A percentile compares a stretch with the other conserved stretches of the same genome.
These are phyloP conservation scores for Hypselothyrea guttata DNA, from an alignment of 2,888 invertebrate genomes.

Conservation along the genomic window DNA sequence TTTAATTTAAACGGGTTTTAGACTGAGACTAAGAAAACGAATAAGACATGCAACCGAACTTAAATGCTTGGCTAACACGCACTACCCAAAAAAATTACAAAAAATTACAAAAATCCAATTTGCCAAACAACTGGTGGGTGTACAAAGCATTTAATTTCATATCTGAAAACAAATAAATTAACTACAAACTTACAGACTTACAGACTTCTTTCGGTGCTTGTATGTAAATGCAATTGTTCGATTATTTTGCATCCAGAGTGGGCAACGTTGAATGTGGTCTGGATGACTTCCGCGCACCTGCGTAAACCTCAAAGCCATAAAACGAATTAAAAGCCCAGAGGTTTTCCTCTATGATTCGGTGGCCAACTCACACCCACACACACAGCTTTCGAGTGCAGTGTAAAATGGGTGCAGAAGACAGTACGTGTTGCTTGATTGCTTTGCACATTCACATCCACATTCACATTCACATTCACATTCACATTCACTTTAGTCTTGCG, in stretches of 20 bases:
- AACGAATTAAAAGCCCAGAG: not conserved
- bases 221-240: too few relatives aligned
- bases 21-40: too few relatives aligned
- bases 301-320: not conserved
- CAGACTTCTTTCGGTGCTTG: not conserved
- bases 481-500: constrained; percentile 9
- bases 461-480: not conserved
- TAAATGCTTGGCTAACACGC: constrained; percentile 8
- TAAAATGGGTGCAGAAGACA: not conserved
- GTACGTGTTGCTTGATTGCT: too few relatives aligned
- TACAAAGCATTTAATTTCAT: constrained; percentile 17
- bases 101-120: constrained; percentile 12
- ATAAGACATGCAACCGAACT: not conserved
- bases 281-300: constrained; percentile 34
- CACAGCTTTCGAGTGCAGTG: not conserved
- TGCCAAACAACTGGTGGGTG: constrained; percentile 12
- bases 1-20: too few relatives aligned
- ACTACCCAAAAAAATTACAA: too few relatives aligned
- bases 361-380: constrained; percentile 1
- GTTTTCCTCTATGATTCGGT: not conserved
- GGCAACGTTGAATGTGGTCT: not conserved
- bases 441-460: constrained; percentile 8
- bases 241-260: not conserved
- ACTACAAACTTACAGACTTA: not conserved
- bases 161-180: not conserved